These are phyloP conservation scores for Lasius fuliginosus DNA, from an alignment of 2,888 invertebrate species.

Conservation along the genomic window DNA sequence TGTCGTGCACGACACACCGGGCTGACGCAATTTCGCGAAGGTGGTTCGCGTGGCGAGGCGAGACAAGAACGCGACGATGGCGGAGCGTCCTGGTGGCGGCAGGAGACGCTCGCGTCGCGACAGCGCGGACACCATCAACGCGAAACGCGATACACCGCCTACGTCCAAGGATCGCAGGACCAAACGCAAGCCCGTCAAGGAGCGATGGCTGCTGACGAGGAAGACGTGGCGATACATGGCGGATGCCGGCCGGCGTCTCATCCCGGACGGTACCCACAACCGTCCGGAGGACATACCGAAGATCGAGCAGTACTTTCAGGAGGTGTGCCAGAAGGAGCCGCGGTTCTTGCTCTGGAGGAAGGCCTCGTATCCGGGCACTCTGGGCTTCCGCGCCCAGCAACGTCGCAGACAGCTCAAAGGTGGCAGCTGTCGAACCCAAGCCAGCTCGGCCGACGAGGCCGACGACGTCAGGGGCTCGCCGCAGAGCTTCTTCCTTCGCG, in stretches of 20 bases:
- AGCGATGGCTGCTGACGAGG: slow-evolving; percentile 95
- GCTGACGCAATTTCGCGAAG: slow-evolving; percentile 74
- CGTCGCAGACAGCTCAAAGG: slow-evolving; percentile 88
- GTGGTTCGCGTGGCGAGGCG: slow-evolving; percentile 85
- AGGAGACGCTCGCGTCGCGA: slow-evolving; percentile 83
- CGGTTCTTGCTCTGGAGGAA: slow-evolving; percentile 94
- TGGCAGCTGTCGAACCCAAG: slow-evolving; percentile 90
- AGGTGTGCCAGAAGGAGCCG: slow-evolving; percentile 92
- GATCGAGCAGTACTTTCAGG: slow-evolving; percentile 94
- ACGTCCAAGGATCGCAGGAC: slow-evolving; percentile 88
- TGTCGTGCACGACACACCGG: slow-evolving; percentile 51
- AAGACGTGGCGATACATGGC: slow-evolving; percentile 98
- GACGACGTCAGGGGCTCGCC: slow-evolving; percentile 85
- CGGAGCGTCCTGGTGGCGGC: slow-evolving; percentile 82
- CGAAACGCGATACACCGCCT: slow-evolving; percentile 75
- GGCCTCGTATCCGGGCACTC: slow-evolving; percentile 91
- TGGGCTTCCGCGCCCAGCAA: slow-evolving; percentile 87
- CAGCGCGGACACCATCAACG: slow-evolving; percentile 81
- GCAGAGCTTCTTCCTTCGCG: slow-evolving; percentile 82
- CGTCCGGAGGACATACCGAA: slow-evolving; percentile 92
- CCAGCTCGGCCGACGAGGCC: slow-evolving; percentile 90
- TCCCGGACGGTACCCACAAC: slow-evolving; percentile 93
- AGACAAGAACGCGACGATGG: slow-evolving; percentile 83
- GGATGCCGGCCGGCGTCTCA: slow-evolving; percentile 94
- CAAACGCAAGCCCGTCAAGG: slow-evolving; percentile 89